Percentiles rank a stretch among this genome's conserved stretches.
Conservation (phyloP, 2,113 vertebrate genomes). For the Notarius quadriscutis region DNA sequence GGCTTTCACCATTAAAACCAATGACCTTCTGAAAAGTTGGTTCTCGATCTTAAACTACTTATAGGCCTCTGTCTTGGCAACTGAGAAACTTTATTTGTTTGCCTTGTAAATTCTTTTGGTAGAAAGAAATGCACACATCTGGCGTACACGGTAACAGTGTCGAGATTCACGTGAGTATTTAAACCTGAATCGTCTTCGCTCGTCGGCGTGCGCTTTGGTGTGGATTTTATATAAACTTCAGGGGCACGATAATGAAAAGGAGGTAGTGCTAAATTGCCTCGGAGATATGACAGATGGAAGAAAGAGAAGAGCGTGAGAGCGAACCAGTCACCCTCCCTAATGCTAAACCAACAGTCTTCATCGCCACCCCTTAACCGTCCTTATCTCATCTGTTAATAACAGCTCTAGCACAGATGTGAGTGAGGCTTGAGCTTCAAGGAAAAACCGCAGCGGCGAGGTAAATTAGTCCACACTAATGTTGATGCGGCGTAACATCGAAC, state of each 20-base stretch:
- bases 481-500: slow-evolving; percentile 70
- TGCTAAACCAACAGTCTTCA: slow-evolving; percentile 3
- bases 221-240: slow-evolving; percentile 32
- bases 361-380: slow-evolving; percentile 17
- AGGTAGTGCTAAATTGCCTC: slow-evolving; percentile 23
- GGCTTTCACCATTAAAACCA: slow-evolving; percentile 71
- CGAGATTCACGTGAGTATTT: slow-evolving; percentile 16
- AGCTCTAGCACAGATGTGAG: slow-evolving; percentile 38
- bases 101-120: slow-evolving; percentile 11
- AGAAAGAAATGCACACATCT: neutral
- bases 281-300: slow-evolving; percentile 19
- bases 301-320: neutral
- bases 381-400: slow-evolving; percentile 53
- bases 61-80: neutral
- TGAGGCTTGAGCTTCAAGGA: slow-evolving; percentile 54
- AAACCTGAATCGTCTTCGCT: slow-evolving; percentile 11
- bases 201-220: neutral
- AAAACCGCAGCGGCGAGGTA: slow-evolving; percentile 62
- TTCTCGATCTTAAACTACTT: neutral
- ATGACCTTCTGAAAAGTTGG: slow-evolving; percentile 15
- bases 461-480: slow-evolving; percentile 76
- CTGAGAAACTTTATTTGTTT: neutral
- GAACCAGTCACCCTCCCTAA: slow-evolving; percentile 21
- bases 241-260: slow-evolving; percentile 33
- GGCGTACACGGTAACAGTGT: neutral